A percentile compares a stretch with the other conserved stretches of the same genome.
Conservation (phyloP, 2,113 vertebrate genomes). For the Nothoprocta perdicaria region DNA sequence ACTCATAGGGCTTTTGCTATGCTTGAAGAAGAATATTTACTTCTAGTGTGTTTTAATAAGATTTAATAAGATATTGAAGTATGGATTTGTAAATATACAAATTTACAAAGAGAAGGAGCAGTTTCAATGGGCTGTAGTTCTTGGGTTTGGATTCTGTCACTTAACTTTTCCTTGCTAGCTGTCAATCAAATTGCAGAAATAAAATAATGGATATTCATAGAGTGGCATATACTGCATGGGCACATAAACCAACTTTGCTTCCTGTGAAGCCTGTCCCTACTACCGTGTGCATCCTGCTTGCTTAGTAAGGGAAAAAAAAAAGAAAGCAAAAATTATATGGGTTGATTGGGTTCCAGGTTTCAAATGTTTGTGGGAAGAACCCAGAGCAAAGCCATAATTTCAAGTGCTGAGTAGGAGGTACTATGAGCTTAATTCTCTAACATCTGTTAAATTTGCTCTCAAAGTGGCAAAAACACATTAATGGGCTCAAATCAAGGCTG, state of each 20-base stretch:
- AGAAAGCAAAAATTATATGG: conserved; percentile 61
- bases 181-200: not conserved
- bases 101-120: conserved; percentile 20
- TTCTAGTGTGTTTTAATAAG: not conserved
- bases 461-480: conserved; percentile 57
- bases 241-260: conserved; percentile 3
- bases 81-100: conserved; percentile 18
- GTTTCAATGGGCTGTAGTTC: not conserved
- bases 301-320: conserved; percentile 71
- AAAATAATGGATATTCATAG: not conserved
- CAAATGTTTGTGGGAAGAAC: conserved; percentile 69
- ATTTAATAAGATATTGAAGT: not conserved
- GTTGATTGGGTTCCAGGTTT: conserved; percentile 57
- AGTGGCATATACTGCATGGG: not conserved
- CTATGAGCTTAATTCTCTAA: conserved; percentile 60
- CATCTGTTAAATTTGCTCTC: conserved; percentile 67
- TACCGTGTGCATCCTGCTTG: conserved; percentile 41
- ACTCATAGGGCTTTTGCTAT: conserved; percentile 15
- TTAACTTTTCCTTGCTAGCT: not conserved
- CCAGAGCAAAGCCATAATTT: conserved; percentile 67
- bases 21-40: conserved; percentile 38
- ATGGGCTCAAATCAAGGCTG: conserved; percentile 57
- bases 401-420: conserved; percentile 69
- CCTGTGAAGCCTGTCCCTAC: not conserved
- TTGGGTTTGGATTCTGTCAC: not conserved